Percentiles rank a stretch among this genome's conserved stretches.
These are phyloP conservation scores for Xylocopa sonorina DNA, from an alignment of 1,140 invertebrate genomes.

Conservation along the genomic window DNA sequence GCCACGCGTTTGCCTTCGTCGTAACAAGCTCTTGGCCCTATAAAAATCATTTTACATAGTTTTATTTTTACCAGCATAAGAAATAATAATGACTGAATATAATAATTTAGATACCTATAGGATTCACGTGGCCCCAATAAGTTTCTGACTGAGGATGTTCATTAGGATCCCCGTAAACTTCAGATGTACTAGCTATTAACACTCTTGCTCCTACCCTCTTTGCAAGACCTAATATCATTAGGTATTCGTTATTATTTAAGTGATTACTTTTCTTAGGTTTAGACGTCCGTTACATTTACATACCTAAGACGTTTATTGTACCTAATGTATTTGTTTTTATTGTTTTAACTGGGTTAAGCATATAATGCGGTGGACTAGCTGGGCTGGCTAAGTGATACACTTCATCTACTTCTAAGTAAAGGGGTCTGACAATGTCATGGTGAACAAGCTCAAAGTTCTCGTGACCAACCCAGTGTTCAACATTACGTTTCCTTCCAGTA, in stretches of 20 bases:
- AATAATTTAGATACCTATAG: constrained; percentile 93
- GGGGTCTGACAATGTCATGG: constrained; percentile 99
- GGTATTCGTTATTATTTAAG: neutral
- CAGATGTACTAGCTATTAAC: constrained; percentile 98
- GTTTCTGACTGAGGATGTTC: constrained; percentile 97
- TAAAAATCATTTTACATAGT: constrained; percentile 51
- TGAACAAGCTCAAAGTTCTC: constrained; percentile 99
- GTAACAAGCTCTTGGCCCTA: constrained; percentile 97
- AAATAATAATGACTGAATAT: no score
- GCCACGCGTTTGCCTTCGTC: constrained; percentile 99
- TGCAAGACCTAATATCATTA: constrained; percentile 87
- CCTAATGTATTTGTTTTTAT: constrained; percentile 99
- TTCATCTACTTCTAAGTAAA: constrained; percentile 99
- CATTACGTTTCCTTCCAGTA: constrained; percentile 97
- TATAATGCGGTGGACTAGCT: constrained; percentile 99
- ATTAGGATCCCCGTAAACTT: constrained; percentile 99
- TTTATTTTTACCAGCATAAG: no score
- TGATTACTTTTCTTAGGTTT: neutral
- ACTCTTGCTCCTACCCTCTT: constrained; percentile 96
- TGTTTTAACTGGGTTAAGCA: constrained; percentile 99
- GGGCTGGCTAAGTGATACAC: constrained; percentile 99
- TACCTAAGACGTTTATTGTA: constrained; percentile 99
- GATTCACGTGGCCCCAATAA: constrained; percentile 99
- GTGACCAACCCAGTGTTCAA: constrained; percentile 99
- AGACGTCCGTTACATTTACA: constrained; percentile 57